These are phyloP conservation scores for Eudorcas thomsonii DNA, from an alignment of 2,113 vertebrate genomes.

Conservation along the genomic window DNA sequence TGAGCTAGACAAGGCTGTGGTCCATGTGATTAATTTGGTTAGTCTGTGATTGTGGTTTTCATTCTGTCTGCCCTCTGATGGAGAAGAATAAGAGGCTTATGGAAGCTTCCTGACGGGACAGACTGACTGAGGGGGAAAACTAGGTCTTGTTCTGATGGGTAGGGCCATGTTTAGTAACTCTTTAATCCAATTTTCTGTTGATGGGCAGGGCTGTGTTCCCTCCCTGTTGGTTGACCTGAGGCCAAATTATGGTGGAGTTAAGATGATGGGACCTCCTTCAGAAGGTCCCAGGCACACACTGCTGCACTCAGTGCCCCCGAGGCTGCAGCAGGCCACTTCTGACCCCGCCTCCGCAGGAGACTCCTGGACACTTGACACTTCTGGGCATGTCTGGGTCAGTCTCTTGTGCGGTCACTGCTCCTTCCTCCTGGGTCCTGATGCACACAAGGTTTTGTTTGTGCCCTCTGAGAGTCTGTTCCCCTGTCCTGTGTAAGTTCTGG, in stretches of 20 bases:
- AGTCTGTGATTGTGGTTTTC: background rate
- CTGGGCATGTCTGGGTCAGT: background rate
- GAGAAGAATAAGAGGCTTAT: background rate
- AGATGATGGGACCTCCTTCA: background rate
- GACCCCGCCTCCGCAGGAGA: accelerated
- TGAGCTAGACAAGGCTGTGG: background rate
- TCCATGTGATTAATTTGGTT: background rate
- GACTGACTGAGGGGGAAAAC: background rate
- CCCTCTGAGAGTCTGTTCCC: background rate
- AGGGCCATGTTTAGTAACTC: background rate
- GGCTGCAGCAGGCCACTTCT: background rate
- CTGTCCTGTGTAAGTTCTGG: background rate
- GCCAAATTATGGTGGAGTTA: background rate
- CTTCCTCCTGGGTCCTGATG: background rate
- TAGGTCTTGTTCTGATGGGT: background rate
- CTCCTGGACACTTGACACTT: background rate
- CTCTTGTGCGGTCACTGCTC: background rate
- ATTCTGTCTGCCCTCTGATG: background rate
- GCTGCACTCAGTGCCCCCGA: background rate
- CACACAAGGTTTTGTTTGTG: background rate
- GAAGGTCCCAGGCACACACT: background rate
- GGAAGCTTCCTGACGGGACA: background rate
- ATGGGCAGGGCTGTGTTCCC: background rate
- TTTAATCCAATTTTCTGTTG: background rate
- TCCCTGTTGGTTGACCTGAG: background rate